These are phyloP conservation scores for Amblyjoppa fuscipennis DNA, from an alignment of 2,888 invertebrate species.

Conservation along the genomic window DNA sequence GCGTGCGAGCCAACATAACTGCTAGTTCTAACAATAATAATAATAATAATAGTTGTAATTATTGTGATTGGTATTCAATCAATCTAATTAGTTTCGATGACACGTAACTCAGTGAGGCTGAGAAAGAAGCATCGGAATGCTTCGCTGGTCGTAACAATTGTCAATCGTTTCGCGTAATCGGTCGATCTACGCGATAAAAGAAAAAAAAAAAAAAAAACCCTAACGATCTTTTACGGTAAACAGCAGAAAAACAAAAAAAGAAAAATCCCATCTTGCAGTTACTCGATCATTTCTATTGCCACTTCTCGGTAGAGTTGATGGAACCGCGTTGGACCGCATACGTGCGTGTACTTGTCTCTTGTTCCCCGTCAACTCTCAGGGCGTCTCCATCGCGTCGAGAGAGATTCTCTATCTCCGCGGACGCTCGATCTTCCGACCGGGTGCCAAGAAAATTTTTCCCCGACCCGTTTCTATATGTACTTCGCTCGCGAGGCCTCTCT, in stretches of 20 bases:
- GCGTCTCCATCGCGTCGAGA: constrained; percentile 37
- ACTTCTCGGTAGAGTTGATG: background rate
- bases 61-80: background rate
- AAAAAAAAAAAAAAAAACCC: constrained; percentile 44
- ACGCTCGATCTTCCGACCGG: constrained; percentile 20
- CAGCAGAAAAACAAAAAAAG: background rate
- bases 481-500: constrained; percentile 16
- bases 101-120: constrained; percentile 41
- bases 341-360: constrained; percentile 37
- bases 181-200: background rate
- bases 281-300: constrained; percentile 20
- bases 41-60: background rate
- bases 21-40: background rate
- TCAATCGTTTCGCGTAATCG: constrained; percentile 40
- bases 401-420: constrained; percentile 31
- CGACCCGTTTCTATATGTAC: constrained; percentile 14
- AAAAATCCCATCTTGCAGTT: constrained; percentile 14
- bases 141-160: constrained; percentile 45
- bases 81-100: constrained; percentile 35
- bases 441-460: constrained; percentile 59
- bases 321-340: constrained; percentile 21
- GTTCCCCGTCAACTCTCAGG: constrained; percentile 39
- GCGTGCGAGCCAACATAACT: no score
- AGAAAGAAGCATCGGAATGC: constrained; percentile 37
- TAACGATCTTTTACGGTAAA: constrained; percentile 34